Conservation (phyloP, 2,888 invertebrate species). For the Amitus sp. region DNA sequence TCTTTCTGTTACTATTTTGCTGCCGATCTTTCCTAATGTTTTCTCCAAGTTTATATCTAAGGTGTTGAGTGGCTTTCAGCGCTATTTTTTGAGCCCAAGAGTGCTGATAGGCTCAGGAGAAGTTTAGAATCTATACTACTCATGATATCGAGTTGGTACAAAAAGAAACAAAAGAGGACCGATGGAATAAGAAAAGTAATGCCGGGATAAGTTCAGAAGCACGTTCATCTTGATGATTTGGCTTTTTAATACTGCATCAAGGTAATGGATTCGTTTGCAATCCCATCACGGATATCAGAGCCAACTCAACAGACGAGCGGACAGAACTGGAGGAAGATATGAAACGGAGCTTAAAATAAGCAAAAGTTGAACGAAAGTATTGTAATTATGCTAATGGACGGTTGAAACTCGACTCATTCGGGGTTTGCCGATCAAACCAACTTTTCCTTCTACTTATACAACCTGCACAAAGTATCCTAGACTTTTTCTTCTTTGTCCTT, state of each 20-base stretch:
- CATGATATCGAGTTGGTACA: slow-evolving; percentile 16
- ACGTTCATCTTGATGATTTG: slow-evolving; percentile 55
- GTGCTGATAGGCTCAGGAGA: neutral
- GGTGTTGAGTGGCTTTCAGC: no score
- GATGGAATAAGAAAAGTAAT: slow-evolving; percentile 33
- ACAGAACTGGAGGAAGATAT: slow-evolving; percentile 43
- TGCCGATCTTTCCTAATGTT: no score
- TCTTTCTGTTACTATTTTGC: no score
- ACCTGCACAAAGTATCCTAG: slow-evolving; percentile 46
- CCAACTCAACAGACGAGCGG: slow-evolving; percentile 38
- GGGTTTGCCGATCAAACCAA: slow-evolving; percentile 62
- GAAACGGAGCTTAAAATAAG: slow-evolving; percentile 57
- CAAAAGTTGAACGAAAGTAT: slow-evolving; percentile 63
- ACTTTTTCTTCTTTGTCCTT: slow-evolving; percentile 35
- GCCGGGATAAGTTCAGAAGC: slow-evolving; percentile 40
- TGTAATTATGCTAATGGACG: slow-evolving; percentile 66
- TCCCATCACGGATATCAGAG: slow-evolving; percentile 58
- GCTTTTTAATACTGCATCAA: slow-evolving; percentile 59
- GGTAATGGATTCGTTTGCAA: slow-evolving; percentile 60
- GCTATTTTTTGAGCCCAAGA: no score
- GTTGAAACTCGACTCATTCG: slow-evolving; percentile 44
- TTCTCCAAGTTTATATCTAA: no score
- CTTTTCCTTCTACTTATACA: slow-evolving; percentile 65
- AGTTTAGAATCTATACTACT: neutral
- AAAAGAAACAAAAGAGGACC: slow-evolving; percentile 25